Evolutionary conservation across 64 coral and sea anemone species (phyloP).

Genomic region (Porites australiensis): DNA sequence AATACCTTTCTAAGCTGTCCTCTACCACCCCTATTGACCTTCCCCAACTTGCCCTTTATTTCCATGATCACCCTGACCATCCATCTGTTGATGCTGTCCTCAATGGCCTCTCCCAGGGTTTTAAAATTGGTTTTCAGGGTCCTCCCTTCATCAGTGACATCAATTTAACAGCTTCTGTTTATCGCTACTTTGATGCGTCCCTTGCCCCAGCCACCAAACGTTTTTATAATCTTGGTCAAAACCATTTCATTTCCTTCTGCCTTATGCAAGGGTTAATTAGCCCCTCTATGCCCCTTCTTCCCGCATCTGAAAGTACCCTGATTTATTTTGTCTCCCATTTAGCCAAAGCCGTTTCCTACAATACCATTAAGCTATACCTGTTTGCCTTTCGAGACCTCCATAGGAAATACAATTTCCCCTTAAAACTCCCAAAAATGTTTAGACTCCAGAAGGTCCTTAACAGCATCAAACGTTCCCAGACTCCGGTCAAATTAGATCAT

Average conservation of each 20-base stretch:
- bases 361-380: slow-evolving; percentile 24
- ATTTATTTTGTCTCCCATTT: slow-evolving; percentile 3
- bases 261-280: neutral
- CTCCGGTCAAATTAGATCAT: no score
- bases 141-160: neutral
- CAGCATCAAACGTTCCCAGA: no score
- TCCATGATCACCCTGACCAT: no score
- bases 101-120: no score
- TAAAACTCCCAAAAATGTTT: neutral
- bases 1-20: no score
- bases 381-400: neutral
- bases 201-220: neutral
- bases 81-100: no score
- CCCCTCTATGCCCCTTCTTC: neutral
- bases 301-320: neutral
- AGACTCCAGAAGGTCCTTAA: neutral
- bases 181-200: neutral
- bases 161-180: neutral
- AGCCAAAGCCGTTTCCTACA: neutral
- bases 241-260: neutral
- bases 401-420: neutral
- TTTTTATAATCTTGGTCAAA: neutral
- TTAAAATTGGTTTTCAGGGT: no score
- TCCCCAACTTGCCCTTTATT: no score
- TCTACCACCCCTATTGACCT: no score